These are phyloP conservation scores for Bugula neritina DNA, from an alignment of 2,888 invertebrate genomes.

Conservation along the genomic window DNA sequence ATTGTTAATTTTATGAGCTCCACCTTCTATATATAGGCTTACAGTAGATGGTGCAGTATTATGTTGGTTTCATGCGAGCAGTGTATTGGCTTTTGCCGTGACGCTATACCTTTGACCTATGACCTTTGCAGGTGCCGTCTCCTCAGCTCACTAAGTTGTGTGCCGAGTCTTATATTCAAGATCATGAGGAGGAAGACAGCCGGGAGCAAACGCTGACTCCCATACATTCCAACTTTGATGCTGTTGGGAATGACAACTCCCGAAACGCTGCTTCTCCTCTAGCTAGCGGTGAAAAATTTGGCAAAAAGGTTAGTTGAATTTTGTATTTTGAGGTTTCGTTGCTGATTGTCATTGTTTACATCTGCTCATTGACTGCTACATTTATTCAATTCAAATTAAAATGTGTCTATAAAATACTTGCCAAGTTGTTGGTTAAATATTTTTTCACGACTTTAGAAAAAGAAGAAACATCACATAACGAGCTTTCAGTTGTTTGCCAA, in stretches of 20 bases:
- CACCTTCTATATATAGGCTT: neutral
- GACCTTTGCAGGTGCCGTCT: conserved; percentile 30
- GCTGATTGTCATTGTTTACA: too few species aligned
- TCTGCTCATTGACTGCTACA: too few species aligned
- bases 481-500: conserved; percentile 97
- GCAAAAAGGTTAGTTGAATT: conserved; percentile 9
- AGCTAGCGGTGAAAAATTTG: neutral
- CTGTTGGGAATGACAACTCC: neutral
- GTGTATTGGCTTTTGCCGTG: conserved; percentile 25
- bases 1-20: too few species aligned
- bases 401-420: too few species aligned
- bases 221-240: neutral
- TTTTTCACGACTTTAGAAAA: too few species aligned
- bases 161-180: conserved; percentile 27
- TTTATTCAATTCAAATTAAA: too few species aligned
- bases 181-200: conserved; percentile 27
- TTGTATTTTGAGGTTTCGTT: too few species aligned
- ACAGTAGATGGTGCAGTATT: neutral
- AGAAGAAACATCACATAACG: conserved; percentile 57
- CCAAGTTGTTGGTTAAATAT: too few species aligned
- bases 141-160: conserved; percentile 26
- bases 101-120: too few species aligned
- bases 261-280: neutral
- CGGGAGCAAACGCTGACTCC: conserved; percentile 5
- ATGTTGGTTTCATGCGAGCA: neutral